Conservation (phyloP, 2,888 invertebrate species). For the Aleiodes leptofemur region DNA sequence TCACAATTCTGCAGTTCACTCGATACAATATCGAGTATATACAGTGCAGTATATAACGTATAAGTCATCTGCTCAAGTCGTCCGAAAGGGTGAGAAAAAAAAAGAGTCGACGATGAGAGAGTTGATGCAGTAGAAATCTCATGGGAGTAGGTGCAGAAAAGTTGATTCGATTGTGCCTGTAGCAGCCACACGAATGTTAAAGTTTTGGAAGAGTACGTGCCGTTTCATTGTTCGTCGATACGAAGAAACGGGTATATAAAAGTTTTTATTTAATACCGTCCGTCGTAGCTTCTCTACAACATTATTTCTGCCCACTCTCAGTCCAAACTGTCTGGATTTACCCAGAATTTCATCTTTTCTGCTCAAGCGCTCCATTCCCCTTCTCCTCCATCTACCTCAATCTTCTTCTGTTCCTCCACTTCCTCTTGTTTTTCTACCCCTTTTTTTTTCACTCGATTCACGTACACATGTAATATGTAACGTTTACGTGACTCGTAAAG, state of each 20-base stretch:
- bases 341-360: conserved; percentile 40
- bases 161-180: conserved; percentile 23
- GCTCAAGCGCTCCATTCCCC: not conserved
- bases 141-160: conserved; percentile 20
- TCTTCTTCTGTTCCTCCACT: conserved; percentile 19
- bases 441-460: conserved; percentile 54
- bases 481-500: conserved; percentile 60
- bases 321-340: conserved; percentile 33
- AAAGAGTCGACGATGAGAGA: conserved; percentile 8
- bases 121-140: conserved; percentile 25
- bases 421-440: conserved; percentile 33
- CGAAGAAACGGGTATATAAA: conserved; percentile 42
- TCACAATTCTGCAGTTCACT: too few relatives aligned
- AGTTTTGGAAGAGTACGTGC: conserved; percentile 46
- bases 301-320: conserved; percentile 30
- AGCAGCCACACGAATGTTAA: conserved; percentile 26
- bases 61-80: too few relatives aligned
- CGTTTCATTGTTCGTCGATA: conserved; percentile 48
- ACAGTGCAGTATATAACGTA: too few relatives aligned
- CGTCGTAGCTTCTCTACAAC: conserved; percentile 29
- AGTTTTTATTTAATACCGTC: conserved; percentile 51
- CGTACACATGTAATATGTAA: conserved; percentile 61
- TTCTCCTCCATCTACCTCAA: conserved; percentile 27
- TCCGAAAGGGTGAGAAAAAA: too few relatives aligned
- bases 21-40: too few relatives aligned